Evolutionary conservation across 2,113 vertebrate genomes (phyloP), one percentile per base, ranked within the genome.

Genomic region (Eupsittula cactorum): DNA sequence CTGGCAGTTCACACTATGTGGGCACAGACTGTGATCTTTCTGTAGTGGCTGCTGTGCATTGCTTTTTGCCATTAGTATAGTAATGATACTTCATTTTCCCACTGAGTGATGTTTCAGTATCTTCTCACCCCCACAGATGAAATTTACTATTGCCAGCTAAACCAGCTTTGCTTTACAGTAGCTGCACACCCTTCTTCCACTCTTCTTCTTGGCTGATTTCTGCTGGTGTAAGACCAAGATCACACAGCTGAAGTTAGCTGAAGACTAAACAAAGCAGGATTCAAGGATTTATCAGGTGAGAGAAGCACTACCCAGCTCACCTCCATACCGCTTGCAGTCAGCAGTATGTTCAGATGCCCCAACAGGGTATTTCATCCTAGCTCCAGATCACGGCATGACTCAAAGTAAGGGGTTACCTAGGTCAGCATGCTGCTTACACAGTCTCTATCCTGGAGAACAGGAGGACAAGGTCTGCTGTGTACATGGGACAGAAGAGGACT

Each of bases 391-490:
- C 3, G 37, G 37, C 0, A 0, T 18, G 81, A 8, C 57, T 77
- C 20, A 27, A 46, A 75, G 37, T 18, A 35, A 24, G 7, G 5
- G 11, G 7, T 57, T 81, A 35, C 25, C 25, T 19, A 52, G 11
- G 73, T 28, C 53, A 75, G 28, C 24, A 25, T 8, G 6, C n/a
- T 62, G 46, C 20, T 63, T n/a, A 39, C 6, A 5, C n/a, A 33
- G 21, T 37, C 28, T 13, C n/a, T 90, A 0, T 49, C 81, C 35
- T 65, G 31, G 20, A 81, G 39, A 77, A 59, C n/a, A 41, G 63
- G 29, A 27, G 25, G 28, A 15, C 5, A 25, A 27, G 0, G 2
- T 39, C 23, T 74, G 27, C 62, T 52, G 53, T 1, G 0, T 33
- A 35, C 17, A 46, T 16, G 7, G n/a, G 24, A 78, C 9, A 39